These are phyloP conservation scores for Drosophila recens DNA, from an alignment of 2,888 invertebrate genomes.

Conservation along the genomic window DNA sequence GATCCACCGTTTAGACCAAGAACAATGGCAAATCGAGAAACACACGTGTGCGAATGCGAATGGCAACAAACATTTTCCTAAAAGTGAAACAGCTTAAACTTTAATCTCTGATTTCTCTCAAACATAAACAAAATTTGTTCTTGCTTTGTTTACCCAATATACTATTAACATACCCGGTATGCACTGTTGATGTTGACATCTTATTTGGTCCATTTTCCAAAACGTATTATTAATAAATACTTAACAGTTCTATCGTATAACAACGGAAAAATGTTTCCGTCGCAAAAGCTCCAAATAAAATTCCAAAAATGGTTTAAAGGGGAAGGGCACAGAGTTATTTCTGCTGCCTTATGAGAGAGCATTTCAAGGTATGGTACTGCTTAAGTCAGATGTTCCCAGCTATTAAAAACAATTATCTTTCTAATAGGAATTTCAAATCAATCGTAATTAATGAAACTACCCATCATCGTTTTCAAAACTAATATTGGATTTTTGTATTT, in stretches of 20 bases:
- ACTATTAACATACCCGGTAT: slow-evolving; percentile 4
- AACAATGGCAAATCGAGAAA: slow-evolving; percentile 50
- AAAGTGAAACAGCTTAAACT: slow-evolving; percentile 56
- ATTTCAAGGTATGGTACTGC: background rate
- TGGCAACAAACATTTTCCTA: slow-evolving; percentile 46
- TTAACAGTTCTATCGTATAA: background rate
- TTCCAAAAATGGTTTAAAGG: background rate
- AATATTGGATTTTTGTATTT: too few relatives aligned
- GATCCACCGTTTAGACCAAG: slow-evolving; percentile 54
- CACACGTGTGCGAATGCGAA: slow-evolving; percentile 57
- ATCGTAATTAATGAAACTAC: too few relatives aligned
- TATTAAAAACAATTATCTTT: too few relatives aligned
- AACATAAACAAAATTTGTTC: slow-evolving; percentile 21
- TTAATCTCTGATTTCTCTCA: slow-evolving; percentile 43
- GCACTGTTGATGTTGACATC: slow-evolving; percentile 2
- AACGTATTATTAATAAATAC: background rate
- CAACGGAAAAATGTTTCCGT: background rate
- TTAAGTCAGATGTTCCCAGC: too few relatives aligned
- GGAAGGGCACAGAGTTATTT: background rate
- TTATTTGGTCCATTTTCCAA: background rate
- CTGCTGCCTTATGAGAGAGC: background rate
- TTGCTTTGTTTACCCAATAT: slow-evolving; percentile 19
- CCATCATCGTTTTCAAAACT: too few relatives aligned
- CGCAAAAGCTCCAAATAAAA: background rate
- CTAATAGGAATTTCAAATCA: too few relatives aligned